Base-by-base conservation (phyloP, 37 sponge, comb jelly and placozoan species). In the Chondrosia reniformis region DNA sequence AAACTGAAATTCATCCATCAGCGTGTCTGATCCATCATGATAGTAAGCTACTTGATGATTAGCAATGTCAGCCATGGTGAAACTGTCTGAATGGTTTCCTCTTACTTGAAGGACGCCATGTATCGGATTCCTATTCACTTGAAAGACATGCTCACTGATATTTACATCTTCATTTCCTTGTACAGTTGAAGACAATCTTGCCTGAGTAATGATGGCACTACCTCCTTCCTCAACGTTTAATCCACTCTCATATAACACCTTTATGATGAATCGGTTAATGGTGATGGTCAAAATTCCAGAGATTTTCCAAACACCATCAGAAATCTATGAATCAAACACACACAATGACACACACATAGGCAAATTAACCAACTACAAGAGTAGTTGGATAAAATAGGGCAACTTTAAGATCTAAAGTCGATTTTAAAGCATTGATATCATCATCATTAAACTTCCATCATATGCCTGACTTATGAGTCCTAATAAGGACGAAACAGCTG, bases 1-100 rank as follows among this genome's bases (percentile, higher is more conserved):
- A 41, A 81, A 81, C 19, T 0, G 24, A 43, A 89, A 89, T 15
- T 37, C 22, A 41, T 89, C 89, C 22, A 5, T 37, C 27, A 19
- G 33, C 0, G 77, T 77, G 55, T 84, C 76, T 54, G 61, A 52
- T 55, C 73, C 66, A 38, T 80, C 78, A 33, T 89, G 89, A 30
- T 15, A 22, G 78, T 89, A 89, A 22, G 32, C 38, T 8, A 89
- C 41, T 19, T 15, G 4, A 33, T 64, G 39, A 10, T 24, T 77
- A 4, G 34, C 41, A 13, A 89, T 25, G 13, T 81, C 62, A 21
- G 56, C 64, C 41, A 84, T 84, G 2, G 74, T 77, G 49, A 88
- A 81, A 0, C 15, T 67, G 6, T 41, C 38, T 0, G 17, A 27
- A 10, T 9, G 22, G 1, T 7, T 24, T 15, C 33, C 55, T 32